These are phyloP conservation scores for Odontophorus gujanensis DNA, from an alignment of 2,113 vertebrate species.

Conservation along the genomic window DNA sequence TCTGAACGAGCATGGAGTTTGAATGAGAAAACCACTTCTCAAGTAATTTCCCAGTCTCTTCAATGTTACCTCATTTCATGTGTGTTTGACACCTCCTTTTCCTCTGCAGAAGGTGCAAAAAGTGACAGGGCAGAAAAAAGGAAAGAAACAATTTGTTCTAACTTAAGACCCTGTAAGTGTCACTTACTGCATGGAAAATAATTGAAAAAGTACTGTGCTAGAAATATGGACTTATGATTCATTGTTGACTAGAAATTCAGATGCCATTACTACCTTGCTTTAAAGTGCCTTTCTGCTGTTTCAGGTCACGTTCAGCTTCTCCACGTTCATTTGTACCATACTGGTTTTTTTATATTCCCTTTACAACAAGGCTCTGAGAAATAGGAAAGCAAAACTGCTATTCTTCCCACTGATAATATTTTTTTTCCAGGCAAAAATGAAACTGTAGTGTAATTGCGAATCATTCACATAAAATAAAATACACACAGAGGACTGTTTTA, in stretches of 20 bases:
- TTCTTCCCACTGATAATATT: background rate
- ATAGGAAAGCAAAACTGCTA: background rate
- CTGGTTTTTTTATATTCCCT: background rate
- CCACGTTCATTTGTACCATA: rapidly evolving
- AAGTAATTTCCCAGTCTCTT: background rate
- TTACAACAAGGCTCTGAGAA: background rate
- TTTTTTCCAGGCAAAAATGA: background rate
- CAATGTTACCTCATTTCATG: background rate
- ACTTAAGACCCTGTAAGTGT: background rate
- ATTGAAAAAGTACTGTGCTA: background rate
- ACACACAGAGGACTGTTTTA: background rate
- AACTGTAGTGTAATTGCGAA: background rate
- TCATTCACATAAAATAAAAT: background rate
- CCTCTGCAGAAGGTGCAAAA: slow-evolving; percentile 10
- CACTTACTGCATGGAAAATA: background rate
- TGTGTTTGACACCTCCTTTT: background rate
- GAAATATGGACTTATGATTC: background rate
- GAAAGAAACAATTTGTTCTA: background rate
- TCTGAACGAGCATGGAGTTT: rapidly evolving
- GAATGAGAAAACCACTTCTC: background rate
- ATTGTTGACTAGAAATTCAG: background rate
- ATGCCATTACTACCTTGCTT: background rate
- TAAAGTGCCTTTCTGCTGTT: background rate
- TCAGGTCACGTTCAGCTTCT: background rate
- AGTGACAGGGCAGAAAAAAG: background rate